These are phyloP conservation scores for Heliconius eleuchia DNA, from an alignment of 1,140 invertebrate genomes.

Conservation along the genomic window DNA sequence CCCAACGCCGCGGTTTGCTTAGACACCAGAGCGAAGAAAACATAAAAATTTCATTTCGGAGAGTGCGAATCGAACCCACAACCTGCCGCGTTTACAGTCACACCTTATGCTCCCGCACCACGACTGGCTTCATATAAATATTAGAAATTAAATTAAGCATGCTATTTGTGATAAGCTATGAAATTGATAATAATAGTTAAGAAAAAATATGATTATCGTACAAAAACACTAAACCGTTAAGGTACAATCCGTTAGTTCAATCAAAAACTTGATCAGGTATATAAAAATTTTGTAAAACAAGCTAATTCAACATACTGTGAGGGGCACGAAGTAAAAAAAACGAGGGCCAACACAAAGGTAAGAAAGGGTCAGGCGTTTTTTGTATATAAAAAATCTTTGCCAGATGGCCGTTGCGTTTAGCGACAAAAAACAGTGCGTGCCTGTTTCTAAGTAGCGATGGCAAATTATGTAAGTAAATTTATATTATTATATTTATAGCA, in stretches of 20 bases:
- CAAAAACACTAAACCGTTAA: conserved; percentile 68
- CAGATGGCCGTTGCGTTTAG: conserved; percentile 77
- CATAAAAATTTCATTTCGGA: too few species aligned
- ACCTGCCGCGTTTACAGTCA: too few species aligned
- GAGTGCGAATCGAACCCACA: too few species aligned
- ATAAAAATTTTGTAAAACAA: conserved; percentile 76
- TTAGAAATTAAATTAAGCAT: conserved; percentile 30
- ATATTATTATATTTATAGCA: neutral
- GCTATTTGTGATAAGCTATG: conserved; percentile 18
- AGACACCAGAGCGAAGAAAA: too few species aligned
- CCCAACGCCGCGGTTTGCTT: too few species aligned
- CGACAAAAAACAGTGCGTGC: conserved; percentile 78
- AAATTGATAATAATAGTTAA: conserved; percentile 40
- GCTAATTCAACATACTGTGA: conserved; percentile 80
- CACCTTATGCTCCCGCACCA: too few species aligned
- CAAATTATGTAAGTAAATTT: conserved; percentile 33
- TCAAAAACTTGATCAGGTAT: conserved; percentile 78
- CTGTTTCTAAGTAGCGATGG: conserved; percentile 63
- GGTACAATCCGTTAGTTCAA: conserved; percentile 77
- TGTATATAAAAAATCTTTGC: conserved; percentile 72
- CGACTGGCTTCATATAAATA: neutral
- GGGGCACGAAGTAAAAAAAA: conserved; percentile 67
- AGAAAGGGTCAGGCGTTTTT: conserved; percentile 79
- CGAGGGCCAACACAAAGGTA: conserved; percentile 75
- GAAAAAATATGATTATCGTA: conserved; percentile 47